Base-by-base conservation (phyloP, 2,888 invertebrate genomes). In the Drosophila anomalata region DNA sequence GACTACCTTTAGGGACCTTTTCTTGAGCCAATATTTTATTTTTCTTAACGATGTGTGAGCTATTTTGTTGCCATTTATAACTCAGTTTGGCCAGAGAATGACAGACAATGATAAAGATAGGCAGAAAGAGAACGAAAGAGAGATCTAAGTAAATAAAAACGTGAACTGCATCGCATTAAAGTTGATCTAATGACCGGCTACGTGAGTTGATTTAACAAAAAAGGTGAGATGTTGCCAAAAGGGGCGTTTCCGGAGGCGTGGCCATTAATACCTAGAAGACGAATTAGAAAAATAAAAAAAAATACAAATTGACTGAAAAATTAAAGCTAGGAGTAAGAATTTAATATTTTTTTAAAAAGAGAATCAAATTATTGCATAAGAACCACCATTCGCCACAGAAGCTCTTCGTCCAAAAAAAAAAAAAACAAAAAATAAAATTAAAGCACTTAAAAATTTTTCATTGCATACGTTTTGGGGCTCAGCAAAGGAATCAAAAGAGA, bases 151-250 rank as follows among this genome's bases (percentile, higher is more conserved):
- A 85, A 85, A 85, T 81, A 79, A 79, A 85, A 77, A 83, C 83
- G 83, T 83, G 86, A 77, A 74, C 68, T 77, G 83, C 83, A 83
- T 83, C 56, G 46, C 66, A 77, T 78, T 79, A 74, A 77, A 83
- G 75, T 85, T 79, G 83, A 86, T 83, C 86, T 80, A 83, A 83
- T 86, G 86, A 78, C 80, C 84, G 63, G 11, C 69, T 77, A 83
- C 83, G 86, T 86, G 86, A 66, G 76, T 46, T 58, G 82, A 76
- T 74, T 82, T 48, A 39, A 52, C 72, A 82, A 17, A 82, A 76
- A 44, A 53, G 46, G 65, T 54, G 41, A 29, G 24, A 20, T 14
- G 51, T 36, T 7, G 36, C 7, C 36, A 14, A 24, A 12, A 42
- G 22, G 36, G 36, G 29, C 12, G 31, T 12, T 33, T 3, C 22